Evolutionary conservation across 2,113 vertebrate species (phyloP), one percentile per base, ranked within the genome.

Genomic region (Agapornis roseicollis): DNA sequence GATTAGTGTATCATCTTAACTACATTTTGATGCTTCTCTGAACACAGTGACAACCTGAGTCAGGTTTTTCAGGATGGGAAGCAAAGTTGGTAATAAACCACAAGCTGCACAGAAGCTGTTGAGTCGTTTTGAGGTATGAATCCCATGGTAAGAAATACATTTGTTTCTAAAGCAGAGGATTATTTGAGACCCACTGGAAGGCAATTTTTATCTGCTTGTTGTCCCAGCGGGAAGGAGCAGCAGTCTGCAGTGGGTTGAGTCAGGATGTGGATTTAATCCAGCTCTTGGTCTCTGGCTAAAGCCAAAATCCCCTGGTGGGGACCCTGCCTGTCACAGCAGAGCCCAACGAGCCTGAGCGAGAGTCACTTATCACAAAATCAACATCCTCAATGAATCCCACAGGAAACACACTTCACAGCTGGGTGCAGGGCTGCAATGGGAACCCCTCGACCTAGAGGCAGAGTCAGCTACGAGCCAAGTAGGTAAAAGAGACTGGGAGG

Each of bases 231-330:
- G 91, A 85, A 68, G 29, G 53, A 90, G 71, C 63, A 70, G 80
- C 46, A 71, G 56, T 28, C 42, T 46, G 74, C 60, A 50, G 28
- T 12, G 65, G 29, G 31, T 80, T 95, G 89, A 92, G 55, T 84
- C 87, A 91, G 87, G 70, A 64, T 53, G 82, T 85, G 80, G 63
- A 83, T 92, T 96, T 93, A 85, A 85, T 92, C 82, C 89, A 93
- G 31, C 11, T 90, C 61, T 39, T 72, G 52, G 44, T 72, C 39
- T 82, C 63, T 7, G 2, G 42, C 71, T 76, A 60, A 87, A 85
- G 58, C 47, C 33, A 31, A 68, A 82, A 55, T 71, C 49, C 64
- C 58, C 56, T 23, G 18, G 33, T 3, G 25, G 39, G 66, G 49
- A 85, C 52, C 39, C 79, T 55, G 56, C 41, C 46, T 0, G 78